Conservation (phyloP, 2,113 vertebrate species). For the Speoplatyrhinus poulsoni region DNA sequence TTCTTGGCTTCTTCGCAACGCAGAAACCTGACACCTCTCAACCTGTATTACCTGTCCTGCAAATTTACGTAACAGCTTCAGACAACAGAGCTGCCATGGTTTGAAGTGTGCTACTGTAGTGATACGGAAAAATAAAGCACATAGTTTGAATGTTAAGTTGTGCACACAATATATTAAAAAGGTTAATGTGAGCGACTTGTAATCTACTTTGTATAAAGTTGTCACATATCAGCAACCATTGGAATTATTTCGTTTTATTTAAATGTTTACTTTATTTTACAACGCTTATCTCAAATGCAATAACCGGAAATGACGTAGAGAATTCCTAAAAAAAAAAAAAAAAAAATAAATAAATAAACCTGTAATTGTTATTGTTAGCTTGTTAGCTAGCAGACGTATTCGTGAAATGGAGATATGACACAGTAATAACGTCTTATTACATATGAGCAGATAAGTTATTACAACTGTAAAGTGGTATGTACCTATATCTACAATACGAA, state of each 20-base stretch:
- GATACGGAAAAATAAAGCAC: neutral
- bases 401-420: constrained; percentile 68
- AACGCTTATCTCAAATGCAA: neutral
- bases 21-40: constrained; percentile 27
- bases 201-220: too few species aligned
- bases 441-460: constrained; percentile 64
- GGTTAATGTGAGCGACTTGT: too few species aligned
- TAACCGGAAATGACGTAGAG: constrained; percentile 66
- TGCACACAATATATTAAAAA: too few species aligned
- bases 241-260: too few species aligned
- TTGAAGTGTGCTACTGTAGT: neutral
- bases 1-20: neutral
- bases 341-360: constrained; percentile 5
- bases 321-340: constrained; percentile 22
- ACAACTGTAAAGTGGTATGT: constrained; percentile 70
- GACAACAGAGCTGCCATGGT: neutral
- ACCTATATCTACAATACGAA: constrained; percentile 30
- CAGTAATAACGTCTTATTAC: constrained; percentile 73
- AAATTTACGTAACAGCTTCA: neutral
- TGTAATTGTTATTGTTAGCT: constrained; percentile 81
- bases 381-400: constrained; percentile 62
- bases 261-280: too few species aligned
- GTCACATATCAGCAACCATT: too few species aligned
- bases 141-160: too few species aligned
- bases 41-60: constrained; percentile 57